Base-by-base conservation (phyloP, 2,888 invertebrate genomes). In the Drosophila subsilvestris region DNA sequence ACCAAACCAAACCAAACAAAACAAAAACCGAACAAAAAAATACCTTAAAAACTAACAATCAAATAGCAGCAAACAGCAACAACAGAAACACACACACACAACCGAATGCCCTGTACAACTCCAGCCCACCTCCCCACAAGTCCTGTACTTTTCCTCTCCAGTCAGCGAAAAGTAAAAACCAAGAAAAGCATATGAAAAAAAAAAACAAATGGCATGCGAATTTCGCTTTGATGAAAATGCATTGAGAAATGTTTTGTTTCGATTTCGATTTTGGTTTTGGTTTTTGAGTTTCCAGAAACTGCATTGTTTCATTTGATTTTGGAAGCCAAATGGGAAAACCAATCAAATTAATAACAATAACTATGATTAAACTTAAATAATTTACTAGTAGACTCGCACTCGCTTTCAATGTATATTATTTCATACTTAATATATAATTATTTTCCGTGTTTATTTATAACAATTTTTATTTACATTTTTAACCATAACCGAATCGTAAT, bases 181-280 rank as follows among this genome's bases (percentile, higher is more conserved):
- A 42, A 54, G 44, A 32, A 58, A 69, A 61, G 47, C 37, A 18
- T 32, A 63, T 47, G 51, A 47, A 63, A 53, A 63, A 71, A 48
- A 85, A 86, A 53, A 63, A 71, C 50, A 85, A 86, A 78, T 80
- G 86, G 90, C 89, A 89, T 90, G 89, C 80, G 87, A 86, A 88
- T 85, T 89, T 86, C 83, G 90, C 89, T 89, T 89, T 74, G 56
- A 71, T 65, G 67, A 74, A 73, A 79, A 69, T 79, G 80, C 79
- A 89, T 84, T 80, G 55, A 63, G 32, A 54, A 63, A 66, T 27
- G 51, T 72, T 71, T 50, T 55, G 45, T 68, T 71, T 76, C 72
- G 47, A 68, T 53, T 65, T 72, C 67, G 47, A 68, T 56, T 65
- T 73, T 65, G 48, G 49, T 62, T 59, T 68, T 66, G 48, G 51